Conservation (phyloP, 2,888 invertebrate species). For the Cecidostiba fungosa region DNA sequence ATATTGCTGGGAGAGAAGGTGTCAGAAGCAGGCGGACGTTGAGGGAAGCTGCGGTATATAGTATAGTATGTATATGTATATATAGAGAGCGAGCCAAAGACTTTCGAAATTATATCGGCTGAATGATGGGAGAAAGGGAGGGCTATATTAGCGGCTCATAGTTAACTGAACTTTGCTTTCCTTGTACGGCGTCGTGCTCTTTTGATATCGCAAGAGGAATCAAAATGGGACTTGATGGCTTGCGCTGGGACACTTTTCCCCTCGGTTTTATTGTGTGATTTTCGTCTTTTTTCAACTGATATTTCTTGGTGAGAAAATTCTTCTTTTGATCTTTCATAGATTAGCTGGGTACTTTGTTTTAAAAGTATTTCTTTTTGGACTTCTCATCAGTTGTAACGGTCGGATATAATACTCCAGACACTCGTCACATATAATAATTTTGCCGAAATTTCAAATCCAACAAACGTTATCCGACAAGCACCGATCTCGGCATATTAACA, state of each 20-base stretch:
- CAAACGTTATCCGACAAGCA: too few relatives aligned
- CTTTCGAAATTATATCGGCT: constrained; percentile 27
- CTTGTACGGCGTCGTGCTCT: not conserved
- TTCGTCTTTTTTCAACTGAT: not conserved
- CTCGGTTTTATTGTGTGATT: not conserved
- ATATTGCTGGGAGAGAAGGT: constrained; percentile 68
- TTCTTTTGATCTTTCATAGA: too few relatives aligned
- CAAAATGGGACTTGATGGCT: not conserved
- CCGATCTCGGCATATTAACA: not conserved
- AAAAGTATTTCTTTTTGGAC: too few relatives aligned
- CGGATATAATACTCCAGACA: too few relatives aligned
- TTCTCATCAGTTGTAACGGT: not conserved
- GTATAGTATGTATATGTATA: too few relatives aligned
- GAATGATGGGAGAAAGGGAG: not conserved
- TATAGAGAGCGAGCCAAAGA: constrained; percentile 22
- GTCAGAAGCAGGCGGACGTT: constrained; percentile 72
- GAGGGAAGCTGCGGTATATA: not conserved
- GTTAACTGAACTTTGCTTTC: constrained; percentile 6
- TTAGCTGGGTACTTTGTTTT: too few relatives aligned
- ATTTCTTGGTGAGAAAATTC: too few relatives aligned
- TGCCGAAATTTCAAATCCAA: too few relatives aligned
- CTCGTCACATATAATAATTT: too few relatives aligned
- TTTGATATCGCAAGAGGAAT: not conserved
- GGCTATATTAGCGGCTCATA: not conserved
- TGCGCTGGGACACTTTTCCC: not conserved